Percentiles rank a stretch among this genome's conserved stretches.
Conservation (phyloP, 2,888 invertebrate species). For the Meghimatium bilineatum region DNA sequence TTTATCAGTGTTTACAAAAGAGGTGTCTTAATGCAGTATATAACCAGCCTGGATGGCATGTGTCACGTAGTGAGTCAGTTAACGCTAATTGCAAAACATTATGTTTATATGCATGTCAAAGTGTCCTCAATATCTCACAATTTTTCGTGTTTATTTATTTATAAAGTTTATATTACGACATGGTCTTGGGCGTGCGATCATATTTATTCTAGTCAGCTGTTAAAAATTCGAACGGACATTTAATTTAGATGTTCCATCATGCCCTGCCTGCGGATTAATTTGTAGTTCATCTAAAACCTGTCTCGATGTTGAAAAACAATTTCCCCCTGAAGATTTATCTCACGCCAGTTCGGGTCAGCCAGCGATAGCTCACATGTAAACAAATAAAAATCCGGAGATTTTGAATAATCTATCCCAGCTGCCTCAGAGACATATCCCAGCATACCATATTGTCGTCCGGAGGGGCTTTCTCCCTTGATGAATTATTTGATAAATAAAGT, state of each 20-base stretch:
- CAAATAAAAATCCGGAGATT: conserved; percentile 27
- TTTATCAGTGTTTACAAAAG: too few species aligned
- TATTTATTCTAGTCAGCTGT: not conserved
- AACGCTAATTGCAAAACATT: too few species aligned
- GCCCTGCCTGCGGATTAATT: conserved; percentile 10
- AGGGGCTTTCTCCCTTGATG: not conserved
- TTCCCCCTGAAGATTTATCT: conserved; percentile 23
- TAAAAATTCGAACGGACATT: not conserved
- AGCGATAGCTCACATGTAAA: conserved; percentile 15
- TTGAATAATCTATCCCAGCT: conserved; percentile 41
- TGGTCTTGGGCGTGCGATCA: not conserved
- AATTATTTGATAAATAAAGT: conserved; percentile 32
- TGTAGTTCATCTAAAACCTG: conserved; percentile 20
- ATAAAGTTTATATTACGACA: not conserved
- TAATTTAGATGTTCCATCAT: conserved; percentile 12
- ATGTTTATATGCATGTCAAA: not conserved
- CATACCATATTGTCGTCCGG: conserved; percentile 27
- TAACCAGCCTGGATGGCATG: too few species aligned
- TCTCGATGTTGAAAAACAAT: conserved; percentile 22
- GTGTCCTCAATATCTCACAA: not conserved
- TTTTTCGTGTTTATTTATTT: not conserved
- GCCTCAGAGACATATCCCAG: conserved; percentile 31
- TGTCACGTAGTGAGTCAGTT: too few species aligned
- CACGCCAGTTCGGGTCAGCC: conserved; percentile 15
- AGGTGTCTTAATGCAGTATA: too few species aligned